Evolutionary conservation across 92 coral and sea anemone species (phyloP), one percentile per base, ranked within the genome.

Genomic region (Parazoanthus darwini): DNA sequence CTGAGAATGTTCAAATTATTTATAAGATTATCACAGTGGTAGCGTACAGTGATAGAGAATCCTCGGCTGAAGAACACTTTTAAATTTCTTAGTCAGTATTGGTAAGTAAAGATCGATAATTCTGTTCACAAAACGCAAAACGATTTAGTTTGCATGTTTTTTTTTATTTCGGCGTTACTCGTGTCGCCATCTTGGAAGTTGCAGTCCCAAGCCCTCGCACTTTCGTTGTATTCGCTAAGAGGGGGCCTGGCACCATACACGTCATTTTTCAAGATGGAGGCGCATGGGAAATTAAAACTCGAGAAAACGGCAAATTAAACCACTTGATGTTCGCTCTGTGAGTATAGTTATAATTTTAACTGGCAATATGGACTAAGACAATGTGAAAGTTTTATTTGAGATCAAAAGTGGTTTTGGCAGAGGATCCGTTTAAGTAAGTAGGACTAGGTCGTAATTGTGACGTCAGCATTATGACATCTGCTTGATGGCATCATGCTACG

Each of bases 1-100:
- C 26, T 72, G 5, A 72, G 77, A 72, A 72, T 72, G 33, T 72
- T 72, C 77, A 29, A 72, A 72, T 29, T 72, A 72, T 72, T 72
- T 72, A 72, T 72, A 72, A 25, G 77, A 72, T 72, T 72, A 72
- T 72, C 77, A 25, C 77, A 72, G 39, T 72, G 74, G 10, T 68
- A 68, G 74, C 74, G 77, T 8, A 72, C 18, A 29, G 2, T 72
- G 77, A 72, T 29, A 72, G 77, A 72, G 77, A 72, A 25, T 72
- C 37, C 42, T 72, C 15, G 77, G 37, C 39, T 72, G 8, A 68
- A 23, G 33, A 68, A 68, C 18, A 11, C 74, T 68, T 68, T 68
- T 68, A 36, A 29, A 23, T 68, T 22, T 68, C 74, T 68, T 68
- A 22, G 33, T 22, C 74, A 68, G 74, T 22, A 68, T 68, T 68